phyloP scores from a whole-genome alignment of 2,797 vertebrate species.

The Danio albolineatus region DNA sequence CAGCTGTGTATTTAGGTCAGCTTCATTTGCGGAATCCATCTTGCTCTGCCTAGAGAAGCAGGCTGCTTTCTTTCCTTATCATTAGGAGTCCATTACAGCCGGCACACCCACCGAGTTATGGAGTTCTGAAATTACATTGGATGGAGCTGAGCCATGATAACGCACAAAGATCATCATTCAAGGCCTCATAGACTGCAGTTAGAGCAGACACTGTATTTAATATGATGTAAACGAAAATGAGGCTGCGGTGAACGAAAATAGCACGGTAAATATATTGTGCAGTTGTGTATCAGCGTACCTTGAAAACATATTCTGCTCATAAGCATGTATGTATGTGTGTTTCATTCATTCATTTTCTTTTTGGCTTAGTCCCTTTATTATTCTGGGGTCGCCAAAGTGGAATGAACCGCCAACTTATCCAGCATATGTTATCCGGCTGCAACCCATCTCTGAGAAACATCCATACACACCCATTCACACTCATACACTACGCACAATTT shows the following conservation, averaged over 20 bases:
- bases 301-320: neutral
- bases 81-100: slow-evolving; percentile 55
- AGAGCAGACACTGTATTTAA: slow-evolving; percentile 18
- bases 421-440: no score
- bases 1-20: slow-evolving; percentile 56
- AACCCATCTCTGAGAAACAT: no score
- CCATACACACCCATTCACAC: no score
- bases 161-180: slow-evolving; percentile 38
- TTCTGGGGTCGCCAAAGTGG: no score
- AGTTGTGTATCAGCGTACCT: neutral
- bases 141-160: slow-evolving; percentile 26
- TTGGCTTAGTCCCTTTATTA: no score
- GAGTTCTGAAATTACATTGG: slow-evolving; percentile 41
- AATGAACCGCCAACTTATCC: no score
- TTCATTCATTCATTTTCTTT: no score
- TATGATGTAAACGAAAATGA: slow-evolving; percentile 28
- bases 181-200: slow-evolving; percentile 12
- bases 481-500: no score
- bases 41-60: slow-evolving; percentile 40
- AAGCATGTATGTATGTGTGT: no score
- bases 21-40: slow-evolving; percentile 46
- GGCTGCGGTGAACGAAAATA: slow-evolving; percentile 6
- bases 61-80: slow-evolving; percentile 52
- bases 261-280: neutral
- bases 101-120: slow-evolving; percentile 41